These are phyloP conservation scores for Alectura lathami DNA, from an alignment of 2,113 vertebrate species.

Conservation along the genomic window DNA sequence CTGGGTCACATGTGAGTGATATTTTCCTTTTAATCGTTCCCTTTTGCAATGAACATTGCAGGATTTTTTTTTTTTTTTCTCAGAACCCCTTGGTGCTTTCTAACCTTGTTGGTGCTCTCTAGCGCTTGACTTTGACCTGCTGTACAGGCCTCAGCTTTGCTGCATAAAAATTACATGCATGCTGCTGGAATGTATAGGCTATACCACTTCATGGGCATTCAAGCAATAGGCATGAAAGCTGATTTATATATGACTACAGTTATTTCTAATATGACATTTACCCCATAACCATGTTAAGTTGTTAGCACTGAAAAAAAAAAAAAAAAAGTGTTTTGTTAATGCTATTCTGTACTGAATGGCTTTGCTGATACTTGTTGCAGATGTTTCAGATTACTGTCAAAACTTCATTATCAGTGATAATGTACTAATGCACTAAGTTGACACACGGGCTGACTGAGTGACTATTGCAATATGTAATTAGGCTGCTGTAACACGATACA, in stretches of 20 bases:
- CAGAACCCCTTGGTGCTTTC: background rate
- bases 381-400: conserved; percentile 73
- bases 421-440: conserved; percentile 60
- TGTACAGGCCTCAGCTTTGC: background rate
- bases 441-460: conserved; percentile 54
- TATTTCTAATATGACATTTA: conserved; percentile 36
- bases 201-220: background rate
- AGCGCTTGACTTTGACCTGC: background rate
- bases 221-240: background rate
- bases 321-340: conserved; percentile 14
- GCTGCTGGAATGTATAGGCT: background rate
- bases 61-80: background rate
- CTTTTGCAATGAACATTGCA: background rate
- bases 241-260: background rate
- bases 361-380: conserved; percentile 61
- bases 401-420: conserved; percentile 68
- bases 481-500: conserved; percentile 37
- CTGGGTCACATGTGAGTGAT: background rate
- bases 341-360: background rate
- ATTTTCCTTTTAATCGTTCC: background rate
- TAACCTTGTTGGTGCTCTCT: background rate
- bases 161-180: background rate
- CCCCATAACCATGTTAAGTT: conserved; percentile 24
- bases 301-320: conserved; percentile 24
- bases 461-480: conserved; percentile 65